Base-by-base conservation (phyloP, 2,888 invertebrate genomes). In the Meloe dianella region DNA sequence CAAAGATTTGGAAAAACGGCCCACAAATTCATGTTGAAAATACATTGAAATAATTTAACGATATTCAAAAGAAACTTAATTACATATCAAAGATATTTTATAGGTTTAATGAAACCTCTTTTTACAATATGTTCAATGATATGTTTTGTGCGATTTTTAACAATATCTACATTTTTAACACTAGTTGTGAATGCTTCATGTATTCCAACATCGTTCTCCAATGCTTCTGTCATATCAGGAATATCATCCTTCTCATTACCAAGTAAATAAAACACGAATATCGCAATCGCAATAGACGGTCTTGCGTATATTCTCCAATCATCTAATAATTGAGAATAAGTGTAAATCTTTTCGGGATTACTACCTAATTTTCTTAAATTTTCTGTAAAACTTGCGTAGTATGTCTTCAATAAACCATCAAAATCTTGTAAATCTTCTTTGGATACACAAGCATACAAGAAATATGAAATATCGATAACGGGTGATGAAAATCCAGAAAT, bases 251-350 rank as follows among this genome's bases (percentile, higher is more conserved):
- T n/a, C 9, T 66, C 60, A 5, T 60, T 51, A 10, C 32, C 8
- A 2, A 10, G 2, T 12, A 35, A 1, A 12, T 12, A 12, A 14
- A 12, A 12, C 3, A 17, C 5, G n/a, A n/a, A 12, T 17, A 41
- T 6, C 6, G 41, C n/a, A 27, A 60, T 8, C 0, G 63, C 2
- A 24, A 66, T 27, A 12, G 63, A 63, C 27, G n/a, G 60, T 29
- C 63, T 63, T 22, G 57, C 38, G 47, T 59, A 60, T 7, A 32
- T 30, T 47, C 57, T 66, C 66, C 66, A 66, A 27, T 66, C 63
- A 17, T 60, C 17, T 17, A 64, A 35, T 0, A 64, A 59, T 24
- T 64, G 6, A 0, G 51, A 29, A 29, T 30, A 59, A 51, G 32
- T 7, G 60, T 32, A 56, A 60, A 64, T 29, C 54, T 7, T 7